phyloP scores from a whole-genome alignment of 2,113 vertebrate genomes.

The Nothoprocta pentlandii region DNA sequence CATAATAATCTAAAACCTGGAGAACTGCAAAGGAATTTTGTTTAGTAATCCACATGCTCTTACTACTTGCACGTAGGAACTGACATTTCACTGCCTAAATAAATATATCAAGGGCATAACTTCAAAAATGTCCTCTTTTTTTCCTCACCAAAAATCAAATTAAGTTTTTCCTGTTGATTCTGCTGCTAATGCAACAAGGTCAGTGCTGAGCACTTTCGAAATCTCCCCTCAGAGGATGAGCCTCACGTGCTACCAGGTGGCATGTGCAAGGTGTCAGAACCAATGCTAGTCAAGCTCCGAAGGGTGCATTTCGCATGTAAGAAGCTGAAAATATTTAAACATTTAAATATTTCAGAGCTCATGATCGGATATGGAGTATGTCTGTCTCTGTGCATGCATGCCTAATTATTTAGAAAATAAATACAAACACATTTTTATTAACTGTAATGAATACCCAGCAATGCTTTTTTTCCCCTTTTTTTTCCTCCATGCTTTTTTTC shows the following conservation, averaged over 20 bases:
- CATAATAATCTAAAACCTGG: background rate
- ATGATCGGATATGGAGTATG: rapidly evolving
- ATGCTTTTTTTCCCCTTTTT: background rate
- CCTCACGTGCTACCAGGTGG: background rate
- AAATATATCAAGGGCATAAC: constrained; percentile 7
- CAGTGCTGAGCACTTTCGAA: background rate
- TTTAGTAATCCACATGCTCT: background rate
- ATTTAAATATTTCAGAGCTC: background rate
- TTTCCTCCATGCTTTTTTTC: background rate
- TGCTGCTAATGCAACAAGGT: background rate
- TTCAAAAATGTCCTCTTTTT: constrained; percentile 31
- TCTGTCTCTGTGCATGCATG: background rate
- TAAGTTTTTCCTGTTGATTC: background rate
- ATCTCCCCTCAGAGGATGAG: background rate
- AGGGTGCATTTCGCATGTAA: rapidly evolving
- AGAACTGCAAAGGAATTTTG: background rate
- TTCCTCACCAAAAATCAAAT: constrained; percentile 28
- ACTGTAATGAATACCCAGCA: background rate
- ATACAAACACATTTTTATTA: background rate
- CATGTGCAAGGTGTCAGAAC: background rate
- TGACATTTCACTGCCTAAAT: background rate
- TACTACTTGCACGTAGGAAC: background rate
- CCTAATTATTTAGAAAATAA: background rate
- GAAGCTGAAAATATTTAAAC: background rate
- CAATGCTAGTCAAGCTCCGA: background rate